Evolutionary conservation across 2,888 invertebrate species (phyloP).

Genomic region (Ophion slaviceki): DNA sequence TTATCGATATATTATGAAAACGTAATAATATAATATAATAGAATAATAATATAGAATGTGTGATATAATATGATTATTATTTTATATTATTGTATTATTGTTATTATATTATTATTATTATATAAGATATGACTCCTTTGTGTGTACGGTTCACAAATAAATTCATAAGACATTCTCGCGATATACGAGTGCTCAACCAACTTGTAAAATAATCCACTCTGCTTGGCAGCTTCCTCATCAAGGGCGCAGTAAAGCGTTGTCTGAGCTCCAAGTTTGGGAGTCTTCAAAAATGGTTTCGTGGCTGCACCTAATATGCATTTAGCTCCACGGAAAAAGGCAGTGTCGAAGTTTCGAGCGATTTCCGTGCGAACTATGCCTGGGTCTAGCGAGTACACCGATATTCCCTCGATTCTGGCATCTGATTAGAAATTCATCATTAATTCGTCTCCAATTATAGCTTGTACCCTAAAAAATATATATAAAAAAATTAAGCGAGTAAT

Average conservation of each 20-base stretch:
- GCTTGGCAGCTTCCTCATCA: slow-evolving; percentile 87
- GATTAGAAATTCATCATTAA: slow-evolving; percentile 5
- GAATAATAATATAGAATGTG: too few species aligned
- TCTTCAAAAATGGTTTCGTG: slow-evolving; percentile 85
- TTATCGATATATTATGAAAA: neutral
- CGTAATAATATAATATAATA: neutral
- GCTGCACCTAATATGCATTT: slow-evolving; percentile 81
- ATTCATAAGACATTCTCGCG: neutral
- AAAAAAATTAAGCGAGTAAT: neutral
- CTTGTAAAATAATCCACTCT: slow-evolving; percentile 87
- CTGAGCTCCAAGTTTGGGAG: slow-evolving; percentile 89
- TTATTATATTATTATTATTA: too few species aligned
- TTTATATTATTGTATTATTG: too few species aligned
- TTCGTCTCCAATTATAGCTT: neutral
- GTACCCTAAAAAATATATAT: neutral
- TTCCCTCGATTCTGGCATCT: slow-evolving; percentile 81
- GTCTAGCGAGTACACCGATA: slow-evolving; percentile 89
- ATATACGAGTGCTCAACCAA: slow-evolving; percentile 71
- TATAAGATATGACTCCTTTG: neutral
- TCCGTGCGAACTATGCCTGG: slow-evolving; percentile 92
- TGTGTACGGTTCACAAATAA: neutral
- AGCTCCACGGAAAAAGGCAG: slow-evolving; percentile 84
- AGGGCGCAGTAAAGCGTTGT: slow-evolving; percentile 90
- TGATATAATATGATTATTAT: too few species aligned
- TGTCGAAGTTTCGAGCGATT: slow-evolving; percentile 87